These are phyloP conservation scores for Dendroctonus valens DNA, from an alignment of 1,140 invertebrate species.

Conservation along the genomic window DNA sequence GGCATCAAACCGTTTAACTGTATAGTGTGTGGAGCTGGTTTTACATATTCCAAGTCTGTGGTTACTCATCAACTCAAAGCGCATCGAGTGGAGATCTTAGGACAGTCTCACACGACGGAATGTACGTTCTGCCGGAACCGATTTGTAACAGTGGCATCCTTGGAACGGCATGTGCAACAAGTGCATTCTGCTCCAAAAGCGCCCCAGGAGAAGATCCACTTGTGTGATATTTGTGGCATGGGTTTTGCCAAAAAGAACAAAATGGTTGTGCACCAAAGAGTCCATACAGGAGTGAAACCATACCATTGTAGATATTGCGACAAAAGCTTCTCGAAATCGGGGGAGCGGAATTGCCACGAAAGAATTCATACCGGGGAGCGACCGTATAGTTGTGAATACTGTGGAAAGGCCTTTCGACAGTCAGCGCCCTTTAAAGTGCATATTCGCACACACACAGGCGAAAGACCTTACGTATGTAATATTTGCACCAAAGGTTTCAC, in stretches of 20 bases:
- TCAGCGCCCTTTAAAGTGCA: constrained; percentile 64
- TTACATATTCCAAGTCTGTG: constrained; percentile 43
- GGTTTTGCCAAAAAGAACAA: constrained; percentile 59
- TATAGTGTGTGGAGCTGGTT: constrained; percentile 41
- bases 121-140: constrained; percentile 38
- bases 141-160: constrained; percentile 35
- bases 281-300: constrained; percentile 57
- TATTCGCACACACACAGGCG: constrained; percentile 64
- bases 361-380: constrained; percentile 55
- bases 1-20: constrained; percentile 64
- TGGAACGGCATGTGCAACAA: constrained; percentile 37
- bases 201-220: constrained; percentile 43
- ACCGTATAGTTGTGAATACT: constrained; percentile 57
- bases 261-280: constrained; percentile 59
- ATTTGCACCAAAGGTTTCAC: constrained; percentile 67
- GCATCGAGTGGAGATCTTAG: constrained; percentile 41
- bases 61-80: constrained; percentile 39
- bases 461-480: constrained; percentile 71
- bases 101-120: constrained; percentile 38
- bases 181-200: constrained; percentile 29
- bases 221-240: constrained; percentile 56
- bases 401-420: constrained; percentile 69
- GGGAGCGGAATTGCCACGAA: constrained; percentile 52
- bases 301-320: constrained; percentile 55
- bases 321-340: constrained; percentile 54